phyloP scores from a whole-genome alignment of 2,113 vertebrate species.

The Eurystomus gularis region DNA sequence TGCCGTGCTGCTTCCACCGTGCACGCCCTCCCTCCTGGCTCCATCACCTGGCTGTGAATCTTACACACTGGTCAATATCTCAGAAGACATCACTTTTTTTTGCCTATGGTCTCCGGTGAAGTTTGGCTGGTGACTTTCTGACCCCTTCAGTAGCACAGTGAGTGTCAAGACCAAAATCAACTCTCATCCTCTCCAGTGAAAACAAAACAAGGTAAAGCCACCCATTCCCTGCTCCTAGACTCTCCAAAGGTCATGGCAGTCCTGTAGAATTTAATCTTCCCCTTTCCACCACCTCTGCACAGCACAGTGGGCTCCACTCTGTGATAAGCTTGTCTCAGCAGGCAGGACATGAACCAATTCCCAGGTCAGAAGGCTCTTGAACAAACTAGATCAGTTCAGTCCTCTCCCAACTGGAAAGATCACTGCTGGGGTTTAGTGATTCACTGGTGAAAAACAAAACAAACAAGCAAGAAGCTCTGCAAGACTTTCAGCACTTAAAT shows the following conservation, averaged over 20 bases:
- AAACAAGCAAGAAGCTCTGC: neutral
- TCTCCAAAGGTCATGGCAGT: neutral
- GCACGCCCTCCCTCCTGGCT: neutral
- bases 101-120: neutral
- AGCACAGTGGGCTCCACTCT: neutral
- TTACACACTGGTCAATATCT: neutral
- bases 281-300: neutral
- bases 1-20: neutral
- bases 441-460: neutral
- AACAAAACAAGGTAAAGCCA: neutral
- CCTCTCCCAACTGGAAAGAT: neutral
- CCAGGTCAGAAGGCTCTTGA: neutral
- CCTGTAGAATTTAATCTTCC: neutral
- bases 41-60: neutral
- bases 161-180: neutral
- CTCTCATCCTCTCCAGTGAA: neutral
- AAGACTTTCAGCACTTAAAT: neutral
- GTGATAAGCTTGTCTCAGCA: neutral
- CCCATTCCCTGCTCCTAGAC: neutral
- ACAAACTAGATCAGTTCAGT: neutral
- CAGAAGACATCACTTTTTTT: neutral
- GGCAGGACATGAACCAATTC: neutral
- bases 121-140: slow-evolving; percentile 37
- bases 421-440: neutral
- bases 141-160: neutral